These are phyloP conservation scores for Lanistes nyassanus DNA, from an alignment of 1,140 invertebrate species.

Conservation along the genomic window DNA sequence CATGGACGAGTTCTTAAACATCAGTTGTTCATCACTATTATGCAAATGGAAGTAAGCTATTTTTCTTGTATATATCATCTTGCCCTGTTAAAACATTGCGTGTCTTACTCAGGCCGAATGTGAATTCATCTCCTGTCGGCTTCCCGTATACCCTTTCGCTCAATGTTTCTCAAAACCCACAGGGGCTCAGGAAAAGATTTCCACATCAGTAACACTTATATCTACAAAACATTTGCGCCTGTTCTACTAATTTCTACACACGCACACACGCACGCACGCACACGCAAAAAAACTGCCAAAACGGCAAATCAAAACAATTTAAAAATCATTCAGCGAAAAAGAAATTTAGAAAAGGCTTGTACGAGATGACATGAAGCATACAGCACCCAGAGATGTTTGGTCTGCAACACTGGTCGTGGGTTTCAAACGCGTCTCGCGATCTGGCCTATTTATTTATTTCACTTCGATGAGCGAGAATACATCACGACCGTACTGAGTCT, in stretches of 20 bases:
- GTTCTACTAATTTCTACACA: not conserved
- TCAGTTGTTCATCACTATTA: not conserved
- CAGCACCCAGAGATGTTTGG: not conserved
- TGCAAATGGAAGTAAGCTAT: not conserved
- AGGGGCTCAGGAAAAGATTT: not conserved
- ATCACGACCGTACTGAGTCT: too few species aligned
- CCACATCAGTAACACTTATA: not conserved
- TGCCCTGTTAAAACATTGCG: not conserved
- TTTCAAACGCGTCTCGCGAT: not conserved
- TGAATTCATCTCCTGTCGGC: too few species aligned
- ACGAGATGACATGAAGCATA: not conserved
- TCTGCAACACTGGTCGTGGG: not conserved
- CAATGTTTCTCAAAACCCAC: not conserved
- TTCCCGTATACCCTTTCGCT: not conserved
- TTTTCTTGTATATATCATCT: not conserved
- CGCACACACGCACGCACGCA: slow-evolving; percentile 1
- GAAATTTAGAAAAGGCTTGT: not conserved
- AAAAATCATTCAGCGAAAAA: not conserved
- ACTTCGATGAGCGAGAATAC: not conserved
- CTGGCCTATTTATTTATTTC: not conserved
- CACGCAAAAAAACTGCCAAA: not conserved
- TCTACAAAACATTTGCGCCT: not conserved
- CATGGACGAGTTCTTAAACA: not conserved
- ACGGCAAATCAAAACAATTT: not conserved
- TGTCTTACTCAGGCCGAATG: too few species aligned